Conservation (phyloP, 2,113 vertebrate species). For the Leucosticte australis region DNA sequence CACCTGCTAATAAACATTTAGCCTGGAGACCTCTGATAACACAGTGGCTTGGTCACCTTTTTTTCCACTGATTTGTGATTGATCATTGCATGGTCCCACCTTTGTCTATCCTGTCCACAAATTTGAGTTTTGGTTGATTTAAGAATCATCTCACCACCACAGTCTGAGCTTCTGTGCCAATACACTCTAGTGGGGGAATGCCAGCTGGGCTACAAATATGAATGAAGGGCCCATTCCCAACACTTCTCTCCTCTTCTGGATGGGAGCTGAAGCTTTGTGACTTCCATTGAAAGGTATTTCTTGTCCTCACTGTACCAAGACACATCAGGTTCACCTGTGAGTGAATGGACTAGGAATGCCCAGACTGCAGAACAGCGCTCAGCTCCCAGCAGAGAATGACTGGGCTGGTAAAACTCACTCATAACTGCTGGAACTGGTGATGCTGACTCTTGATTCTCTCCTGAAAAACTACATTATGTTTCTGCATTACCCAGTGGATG, state of each 20-base stretch:
- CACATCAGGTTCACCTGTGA: background rate
- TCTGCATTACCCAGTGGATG: background rate
- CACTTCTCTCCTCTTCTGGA: background rate
- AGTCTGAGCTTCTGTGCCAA: background rate
- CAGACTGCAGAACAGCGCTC: background rate
- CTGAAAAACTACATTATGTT: background rate
- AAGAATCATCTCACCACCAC: background rate
- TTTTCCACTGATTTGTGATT: background rate
- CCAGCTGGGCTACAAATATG: background rate
- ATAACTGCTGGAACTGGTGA: accelerated
- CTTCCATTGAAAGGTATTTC: background rate
- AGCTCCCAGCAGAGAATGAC: background rate
- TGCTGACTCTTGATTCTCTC: background rate
- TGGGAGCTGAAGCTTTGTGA: background rate
- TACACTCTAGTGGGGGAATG: background rate
- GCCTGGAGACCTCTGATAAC: background rate
- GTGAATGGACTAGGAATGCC: background rate
- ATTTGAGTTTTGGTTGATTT: background rate
- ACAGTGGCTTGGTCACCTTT: accelerated
- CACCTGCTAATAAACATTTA: background rate
- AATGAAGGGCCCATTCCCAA: background rate
- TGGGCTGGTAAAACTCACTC: background rate
- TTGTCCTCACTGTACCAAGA: background rate
- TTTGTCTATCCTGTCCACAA: background rate
- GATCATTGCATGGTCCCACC: background rate